Evolutionary conservation across 2,797 vertebrate genomes (phyloP).

Genomic region (Silurus aristotelis): DNA sequence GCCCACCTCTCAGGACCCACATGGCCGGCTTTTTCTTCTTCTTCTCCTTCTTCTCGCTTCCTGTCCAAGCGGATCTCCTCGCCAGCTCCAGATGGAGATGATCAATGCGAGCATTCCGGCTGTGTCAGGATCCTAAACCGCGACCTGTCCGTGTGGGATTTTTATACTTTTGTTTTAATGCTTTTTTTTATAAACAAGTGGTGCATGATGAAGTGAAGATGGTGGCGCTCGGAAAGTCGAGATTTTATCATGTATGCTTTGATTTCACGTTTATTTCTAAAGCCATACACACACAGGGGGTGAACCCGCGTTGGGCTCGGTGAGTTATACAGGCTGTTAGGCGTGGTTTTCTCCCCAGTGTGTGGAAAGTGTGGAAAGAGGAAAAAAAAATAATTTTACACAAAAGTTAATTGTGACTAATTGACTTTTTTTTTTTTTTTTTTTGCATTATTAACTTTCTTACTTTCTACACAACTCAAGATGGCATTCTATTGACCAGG

Average conservation of each 20-base stretch:
- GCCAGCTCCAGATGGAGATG: conserved; percentile 69
- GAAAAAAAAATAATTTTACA: too few species aligned
- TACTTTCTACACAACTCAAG: too few species aligned
- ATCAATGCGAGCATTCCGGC: conserved; percentile 57
- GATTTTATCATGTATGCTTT: conserved; percentile 64
- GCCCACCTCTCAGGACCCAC: conserved; percentile 68
- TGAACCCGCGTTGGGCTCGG: conserved; percentile 73
- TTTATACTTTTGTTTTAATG: background rate
- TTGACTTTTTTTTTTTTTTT: too few species aligned
- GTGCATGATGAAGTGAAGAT: conserved; percentile 62
- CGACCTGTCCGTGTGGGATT: conserved; percentile 37
- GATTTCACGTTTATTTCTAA: conserved; percentile 63
- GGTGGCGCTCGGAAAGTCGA: conserved; percentile 56
- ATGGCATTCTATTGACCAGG: background rate
- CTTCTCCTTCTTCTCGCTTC: conserved; percentile 77
- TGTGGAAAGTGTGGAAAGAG: too few species aligned
- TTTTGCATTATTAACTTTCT: background rate
- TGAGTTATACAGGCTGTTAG: conserved; percentile 70
- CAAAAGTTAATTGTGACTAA: too few species aligned
- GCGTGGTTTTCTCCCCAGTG: conserved; percentile 48
- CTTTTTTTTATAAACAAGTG: conserved; percentile 12
- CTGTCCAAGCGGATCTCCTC: conserved; percentile 69
- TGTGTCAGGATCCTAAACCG: conserved; percentile 43
- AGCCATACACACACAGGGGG: conserved; percentile 67
- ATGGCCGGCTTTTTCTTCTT: conserved; percentile 64